Conservation (phyloP, 1,140 invertebrate species). For the Melitaea cinxia region DNA sequence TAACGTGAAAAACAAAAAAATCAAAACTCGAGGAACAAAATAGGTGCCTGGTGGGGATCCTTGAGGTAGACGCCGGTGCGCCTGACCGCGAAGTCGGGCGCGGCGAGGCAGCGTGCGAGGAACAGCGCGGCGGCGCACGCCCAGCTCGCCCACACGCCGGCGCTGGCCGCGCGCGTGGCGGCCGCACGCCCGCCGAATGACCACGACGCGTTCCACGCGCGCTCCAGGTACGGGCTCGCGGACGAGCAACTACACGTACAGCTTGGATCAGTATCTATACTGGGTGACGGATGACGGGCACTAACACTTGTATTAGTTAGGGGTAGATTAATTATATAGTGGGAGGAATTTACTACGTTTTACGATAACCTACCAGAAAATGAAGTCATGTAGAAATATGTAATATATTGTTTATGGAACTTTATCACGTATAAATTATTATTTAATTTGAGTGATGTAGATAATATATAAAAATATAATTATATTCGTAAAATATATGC, state of each 20-base stretch:
- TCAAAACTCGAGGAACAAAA: background rate
- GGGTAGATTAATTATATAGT: too few species aligned
- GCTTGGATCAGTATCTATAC: too few species aligned
- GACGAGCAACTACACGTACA: slow-evolving; percentile 51
- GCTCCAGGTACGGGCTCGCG: slow-evolving; percentile 48
- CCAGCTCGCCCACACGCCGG: slow-evolving; percentile 66
- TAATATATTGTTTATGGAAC: too few species aligned
- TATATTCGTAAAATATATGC: too few species aligned
- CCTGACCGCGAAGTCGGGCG: slow-evolving; percentile 60
- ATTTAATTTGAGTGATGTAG: too few species aligned
- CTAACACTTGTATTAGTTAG: too few species aligned
- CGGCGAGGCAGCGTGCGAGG: slow-evolving; percentile 64
- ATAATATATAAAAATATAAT: too few species aligned
- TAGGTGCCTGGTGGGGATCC: slow-evolving; percentile 56
- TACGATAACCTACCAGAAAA: too few species aligned
- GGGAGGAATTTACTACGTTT: too few species aligned
- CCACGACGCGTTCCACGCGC: slow-evolving; percentile 48
- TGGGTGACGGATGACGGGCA: too few species aligned
- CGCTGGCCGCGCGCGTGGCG: slow-evolving; percentile 54
- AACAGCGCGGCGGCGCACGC: slow-evolving; percentile 60
- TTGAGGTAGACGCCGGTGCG: slow-evolving; percentile 53
- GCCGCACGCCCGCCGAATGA: slow-evolving; percentile 46
- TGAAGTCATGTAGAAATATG: too few species aligned
- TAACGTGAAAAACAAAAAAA: background rate
- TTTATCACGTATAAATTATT: too few species aligned